A percentile compares a stretch with the other conserved stretches of the same genome.
phyloP scores from a whole-genome alignment of 1,140 invertebrate genomes.

The Gryon sp. region DNA sequence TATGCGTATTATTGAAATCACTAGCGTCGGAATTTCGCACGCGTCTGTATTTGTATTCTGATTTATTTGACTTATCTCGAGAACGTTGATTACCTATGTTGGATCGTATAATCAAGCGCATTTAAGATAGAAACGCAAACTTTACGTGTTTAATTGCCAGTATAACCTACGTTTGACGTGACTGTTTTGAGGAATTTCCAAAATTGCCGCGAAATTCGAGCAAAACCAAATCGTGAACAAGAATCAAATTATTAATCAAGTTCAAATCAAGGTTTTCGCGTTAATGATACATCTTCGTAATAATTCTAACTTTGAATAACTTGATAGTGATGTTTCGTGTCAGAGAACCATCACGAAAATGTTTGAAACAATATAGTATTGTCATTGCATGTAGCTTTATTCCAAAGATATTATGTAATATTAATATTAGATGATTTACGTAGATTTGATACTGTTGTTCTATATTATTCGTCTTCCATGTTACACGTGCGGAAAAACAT shows the following conservation, averaged over 20 bases:
- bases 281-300: conserved; percentile 19
- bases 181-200: conserved; percentile 34
- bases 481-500: too few species aligned
- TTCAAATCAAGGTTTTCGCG: conserved; percentile 14
- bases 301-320: conserved; percentile 1
- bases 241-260: conserved; percentile 34
- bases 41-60: conserved; percentile 59
- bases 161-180: conserved; percentile 31
- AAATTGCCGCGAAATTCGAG: conserved; percentile 24
- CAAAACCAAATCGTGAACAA: not conserved
- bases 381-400: not conserved
- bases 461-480: too few species aligned
- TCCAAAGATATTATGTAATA: too few species aligned
- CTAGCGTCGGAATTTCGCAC: conserved; percentile 56
- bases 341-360: not conserved
- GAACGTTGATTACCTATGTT: conserved; percentile 7
- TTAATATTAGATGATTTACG: too few species aligned
- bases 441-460: too few species aligned
- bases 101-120: conserved; percentile 36
- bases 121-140: conserved; percentile 21
- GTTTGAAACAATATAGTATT: conserved; percentile 9
- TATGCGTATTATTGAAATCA: conserved; percentile 62
- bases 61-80: conserved; percentile 60
- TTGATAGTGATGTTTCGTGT: not conserved
- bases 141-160: conserved; percentile 37